Evolutionary conservation across 2,113 vertebrate species (phyloP).

Genomic region (Pelecanus crispus): DNA sequence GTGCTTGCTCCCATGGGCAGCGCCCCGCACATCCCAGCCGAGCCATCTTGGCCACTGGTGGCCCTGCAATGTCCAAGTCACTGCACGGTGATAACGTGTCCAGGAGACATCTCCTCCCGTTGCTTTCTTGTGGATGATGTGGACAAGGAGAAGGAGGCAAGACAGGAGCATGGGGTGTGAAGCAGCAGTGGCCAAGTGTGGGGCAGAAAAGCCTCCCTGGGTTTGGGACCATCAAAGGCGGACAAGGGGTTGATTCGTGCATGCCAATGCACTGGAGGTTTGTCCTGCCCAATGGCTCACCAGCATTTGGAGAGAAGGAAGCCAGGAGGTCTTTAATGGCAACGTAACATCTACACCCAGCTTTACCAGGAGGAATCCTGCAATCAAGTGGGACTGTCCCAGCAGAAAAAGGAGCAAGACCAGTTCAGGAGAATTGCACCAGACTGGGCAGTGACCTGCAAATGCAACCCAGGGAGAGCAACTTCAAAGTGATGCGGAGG

Average conservation of each 20-base stretch:
- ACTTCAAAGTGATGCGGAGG: fast-evolving
- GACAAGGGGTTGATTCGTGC: too few relatives aligned
- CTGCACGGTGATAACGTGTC: background rate
- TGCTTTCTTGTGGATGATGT: background rate
- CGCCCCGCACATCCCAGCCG: background rate
- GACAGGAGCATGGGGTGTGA: background rate
- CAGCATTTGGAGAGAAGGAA: background rate
- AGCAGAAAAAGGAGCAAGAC: background rate
- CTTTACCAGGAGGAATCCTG: background rate
- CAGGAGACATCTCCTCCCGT: background rate
- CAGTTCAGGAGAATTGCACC: background rate
- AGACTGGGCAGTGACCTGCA: background rate
- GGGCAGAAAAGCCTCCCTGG: background rate
- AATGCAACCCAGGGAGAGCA: background rate
- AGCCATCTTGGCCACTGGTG: background rate
- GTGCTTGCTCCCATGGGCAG: fast-evolving
- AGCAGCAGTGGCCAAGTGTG: background rate
- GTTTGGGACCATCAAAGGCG: background rate
- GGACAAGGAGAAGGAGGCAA: background rate
- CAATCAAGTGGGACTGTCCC: background rate
- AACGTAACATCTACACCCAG: background rate
- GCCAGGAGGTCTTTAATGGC: background rate
- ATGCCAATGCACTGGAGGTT: background rate
- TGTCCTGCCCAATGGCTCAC: fast-evolving
- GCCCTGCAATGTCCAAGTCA: background rate